These are phyloP conservation scores for Macropodus opercularis DNA, from an alignment of 2,797 vertebrate genomes.

Conservation along the genomic window DNA sequence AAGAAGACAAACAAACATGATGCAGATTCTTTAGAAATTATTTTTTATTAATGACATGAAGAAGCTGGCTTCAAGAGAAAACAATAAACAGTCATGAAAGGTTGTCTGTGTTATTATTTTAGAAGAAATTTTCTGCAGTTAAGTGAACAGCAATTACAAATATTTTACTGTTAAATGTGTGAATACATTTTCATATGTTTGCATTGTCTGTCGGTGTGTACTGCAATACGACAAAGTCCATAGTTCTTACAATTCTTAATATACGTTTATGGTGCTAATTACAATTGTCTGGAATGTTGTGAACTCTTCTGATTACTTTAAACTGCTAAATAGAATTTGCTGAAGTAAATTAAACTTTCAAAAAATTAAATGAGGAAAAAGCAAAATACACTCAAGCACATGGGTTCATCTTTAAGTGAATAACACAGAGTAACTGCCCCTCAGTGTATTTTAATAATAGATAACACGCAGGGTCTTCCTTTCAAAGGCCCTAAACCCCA, in stretches of 20 bases:
- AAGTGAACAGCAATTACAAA: too few relatives aligned
- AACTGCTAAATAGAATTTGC: background rate
- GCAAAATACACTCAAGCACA: too few relatives aligned
- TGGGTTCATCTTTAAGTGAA: background rate
- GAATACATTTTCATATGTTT: background rate
- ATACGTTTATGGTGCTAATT: too few relatives aligned
- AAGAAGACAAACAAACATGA: constrained; percentile 1
- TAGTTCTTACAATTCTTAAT: too few relatives aligned
- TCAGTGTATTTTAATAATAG: background rate
- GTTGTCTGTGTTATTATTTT: background rate
- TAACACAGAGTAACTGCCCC: background rate
- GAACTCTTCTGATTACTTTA: background rate
- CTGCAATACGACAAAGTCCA: too few relatives aligned
- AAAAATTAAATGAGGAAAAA: too few relatives aligned
- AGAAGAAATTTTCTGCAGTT: too few relatives aligned
- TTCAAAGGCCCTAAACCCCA: background rate
- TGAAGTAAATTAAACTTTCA: background rate
- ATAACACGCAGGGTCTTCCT: background rate
- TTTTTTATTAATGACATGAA: constrained; percentile 61
- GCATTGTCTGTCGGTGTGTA: too few relatives aligned
- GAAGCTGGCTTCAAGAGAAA: constrained; percentile 76
- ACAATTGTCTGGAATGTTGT: background rate
- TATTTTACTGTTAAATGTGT: too few relatives aligned
- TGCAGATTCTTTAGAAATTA: constrained; percentile 33
- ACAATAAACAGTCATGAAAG: constrained; percentile 52